Evolutionary conservation across 1,140 invertebrate genomes (phyloP), one percentile per base, ranked within the genome.

Genomic region (Heliconius eleuchia): DNA sequence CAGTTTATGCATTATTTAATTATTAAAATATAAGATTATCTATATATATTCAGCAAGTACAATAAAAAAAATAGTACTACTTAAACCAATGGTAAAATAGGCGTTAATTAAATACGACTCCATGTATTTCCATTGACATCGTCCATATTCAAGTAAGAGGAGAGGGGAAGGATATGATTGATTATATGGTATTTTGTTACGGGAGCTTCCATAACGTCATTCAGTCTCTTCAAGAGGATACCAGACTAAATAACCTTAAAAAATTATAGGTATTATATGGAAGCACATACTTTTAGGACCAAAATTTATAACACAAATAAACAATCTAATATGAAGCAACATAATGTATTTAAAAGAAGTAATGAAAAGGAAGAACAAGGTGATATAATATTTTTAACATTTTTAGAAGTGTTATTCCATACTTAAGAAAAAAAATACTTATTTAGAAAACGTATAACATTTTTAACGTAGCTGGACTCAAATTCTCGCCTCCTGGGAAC

Each of bases 151-250:
- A 86, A 91, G 91, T 91, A 92, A 89, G 87, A 80, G 76, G 86
- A 89, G 87, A 81, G 82, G 88, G 88, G 87, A 79, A 87, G 84
- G 79, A 86, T 88, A 92, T 93, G 92, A 93, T 93, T 92, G 92
- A 93, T 93, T 93, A 91, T 88, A 82, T 84, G 78, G 81, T 89
- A 87, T 92, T 92, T 88, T 88, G 86, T 91, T 88, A 89, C 85
- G 80, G 80, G 77, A 87, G 86, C 86, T 86, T 84, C 85, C 84
- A 90, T 76, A 84, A 74, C 55, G 77, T 52, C 74, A 79, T 83
- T 75, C 71, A 81, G 23, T 66, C 78, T 50, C 71, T 82, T 82
- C 77, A 76, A 80, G 79, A 39, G 73, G 75, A 71, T 74, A 73
- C 75, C 82, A 73, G 42, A 18, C 60, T 13, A 78, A 79, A 71